These are phyloP conservation scores for Monopterus albus DNA, from an alignment of 2,113 vertebrate species.

Conservation along the genomic window DNA sequence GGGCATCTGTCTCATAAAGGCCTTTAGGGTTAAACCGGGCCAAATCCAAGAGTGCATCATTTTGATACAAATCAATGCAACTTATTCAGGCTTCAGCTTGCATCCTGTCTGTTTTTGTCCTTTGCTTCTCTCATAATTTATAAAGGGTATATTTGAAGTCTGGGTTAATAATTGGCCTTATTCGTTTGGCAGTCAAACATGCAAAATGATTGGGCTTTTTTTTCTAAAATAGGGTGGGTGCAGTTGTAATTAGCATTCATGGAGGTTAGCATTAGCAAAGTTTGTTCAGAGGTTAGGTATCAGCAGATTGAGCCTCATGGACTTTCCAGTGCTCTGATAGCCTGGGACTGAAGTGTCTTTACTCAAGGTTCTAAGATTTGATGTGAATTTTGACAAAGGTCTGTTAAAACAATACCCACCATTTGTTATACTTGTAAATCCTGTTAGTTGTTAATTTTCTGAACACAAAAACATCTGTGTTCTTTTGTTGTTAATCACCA, in stretches of 20 bases:
- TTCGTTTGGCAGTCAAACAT: slow-evolving; percentile 9
- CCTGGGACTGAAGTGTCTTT: slow-evolving; percentile 19
- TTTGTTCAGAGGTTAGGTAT: slow-evolving; percentile 27
- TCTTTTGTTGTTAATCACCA: slow-evolving; percentile 3
- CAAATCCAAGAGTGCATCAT: slow-evolving; percentile 23
- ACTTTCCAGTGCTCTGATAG: slow-evolving; percentile 41
- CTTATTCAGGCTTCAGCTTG: slow-evolving; percentile 6
- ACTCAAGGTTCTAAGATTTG: slow-evolving; percentile 1
- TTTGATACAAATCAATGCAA: slow-evolving; percentile 10
- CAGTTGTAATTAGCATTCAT: slow-evolving; percentile 18
- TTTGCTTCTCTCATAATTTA: slow-evolving; percentile 14
- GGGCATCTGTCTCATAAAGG: slow-evolving; percentile 45
- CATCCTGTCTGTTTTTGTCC: slow-evolving; percentile 6
- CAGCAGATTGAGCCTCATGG: slow-evolving; percentile 21
- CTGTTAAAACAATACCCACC: background rate
- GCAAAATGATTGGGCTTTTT: background rate
- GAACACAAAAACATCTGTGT: background rate
- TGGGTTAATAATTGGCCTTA: slow-evolving; percentile 12
- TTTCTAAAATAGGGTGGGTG: too few relatives aligned
- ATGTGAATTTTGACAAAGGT: background rate
- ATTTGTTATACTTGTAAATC: background rate
- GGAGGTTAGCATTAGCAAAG: slow-evolving; percentile 45
- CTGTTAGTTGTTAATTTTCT: background rate
- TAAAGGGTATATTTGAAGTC: slow-evolving; percentile 1
- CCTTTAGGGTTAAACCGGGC: slow-evolving; percentile 61